Base-by-base conservation (phyloP, 2,888 invertebrate species). In the Epinotia ramella region DNA sequence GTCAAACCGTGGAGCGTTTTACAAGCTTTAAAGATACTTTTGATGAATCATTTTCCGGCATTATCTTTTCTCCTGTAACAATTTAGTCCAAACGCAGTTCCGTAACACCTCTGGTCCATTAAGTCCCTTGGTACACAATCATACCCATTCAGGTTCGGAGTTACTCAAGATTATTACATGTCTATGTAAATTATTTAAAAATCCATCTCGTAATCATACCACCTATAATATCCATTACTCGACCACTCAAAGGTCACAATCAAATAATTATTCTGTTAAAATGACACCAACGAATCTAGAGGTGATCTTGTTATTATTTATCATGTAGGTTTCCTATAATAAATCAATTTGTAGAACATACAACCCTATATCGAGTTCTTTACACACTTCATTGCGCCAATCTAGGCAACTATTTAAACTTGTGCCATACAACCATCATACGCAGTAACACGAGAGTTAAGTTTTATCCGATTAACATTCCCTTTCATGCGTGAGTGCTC, bases 391-490 rank as follows among this genome's bases (percentile, higher is more conserved):
- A 72, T 71, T 49, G 40, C 20, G 40, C 56, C 62, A 57, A 28
- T 18, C 49, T 20, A 53, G 16, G 59, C 59, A 59, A 60, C 49
- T 60, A 66, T 46, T 62, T 62, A 63, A 70, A 44, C 67, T 62
- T 75, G 28, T 40, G 46, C 46, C 65, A 71, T 85, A 89, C 85
- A 87, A 88, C 88, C 89, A 93, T 93, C 94, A 94, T 94, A 94
- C 94, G 94, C 90, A 89, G 91, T 76, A 72, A 69, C 69, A 76
- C 92, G 91, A 89, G 90, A 90, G 89, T 90, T 91, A 85, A 82
- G 73, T 88, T 86, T 80, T 82, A 81, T 82, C 83, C 86, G 85
- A 84, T 79, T 84, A 91, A 90, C 92, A 92, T 91, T 91, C 82
- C 78, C 82, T 78, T 80, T 81, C 77, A 82, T 82, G 85, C 84